Percentiles rank a stretch among this genome's conserved stretches.
These are phyloP conservation scores for Kobus ellipsiprymnus DNA, from an alignment of 2,113 vertebrate genomes.

Conservation along the genomic window DNA sequence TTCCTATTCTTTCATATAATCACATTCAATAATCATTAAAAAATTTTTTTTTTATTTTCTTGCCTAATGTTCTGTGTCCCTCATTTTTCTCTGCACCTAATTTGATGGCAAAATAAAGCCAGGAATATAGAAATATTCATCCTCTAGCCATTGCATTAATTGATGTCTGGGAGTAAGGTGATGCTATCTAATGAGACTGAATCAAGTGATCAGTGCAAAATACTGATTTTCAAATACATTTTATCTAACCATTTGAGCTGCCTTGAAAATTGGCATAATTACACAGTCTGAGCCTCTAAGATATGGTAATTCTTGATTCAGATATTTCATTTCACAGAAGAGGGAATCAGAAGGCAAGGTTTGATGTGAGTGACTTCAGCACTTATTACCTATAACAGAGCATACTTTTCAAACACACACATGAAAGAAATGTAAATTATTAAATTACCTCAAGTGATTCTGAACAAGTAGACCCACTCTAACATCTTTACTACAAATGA, in stretches of 20 bases:
- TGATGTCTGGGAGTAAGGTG: constrained; percentile 51
- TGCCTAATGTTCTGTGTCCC: not conserved
- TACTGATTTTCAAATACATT: constrained; percentile 63
- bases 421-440: constrained; percentile 51
- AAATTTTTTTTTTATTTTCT: not conserved
- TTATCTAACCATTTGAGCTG: constrained; percentile 42
- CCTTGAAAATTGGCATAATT: constrained; percentile 61
- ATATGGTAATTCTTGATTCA: constrained; percentile 62
- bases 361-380: constrained; percentile 31
- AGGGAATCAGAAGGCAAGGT: constrained; percentile 25
- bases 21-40: not conserved
- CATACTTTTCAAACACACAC: constrained; percentile 29
- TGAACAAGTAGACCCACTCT: not conserved
- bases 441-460: constrained; percentile 47
- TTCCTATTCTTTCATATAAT: not conserved
- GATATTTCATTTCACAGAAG: constrained; percentile 38
- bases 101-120: constrained; percentile 25
- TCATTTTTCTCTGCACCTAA: constrained; percentile 18
- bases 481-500: constrained; percentile 10
- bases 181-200: constrained; percentile 55
- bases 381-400: constrained; percentile 40
- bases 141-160: constrained; percentile 37
- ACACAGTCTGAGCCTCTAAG: constrained; percentile 39
- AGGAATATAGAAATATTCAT: not conserved
- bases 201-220: constrained; percentile 60